Base-by-base conservation (phyloP, 2,113 vertebrate species). In the Labeo catla region DNA sequence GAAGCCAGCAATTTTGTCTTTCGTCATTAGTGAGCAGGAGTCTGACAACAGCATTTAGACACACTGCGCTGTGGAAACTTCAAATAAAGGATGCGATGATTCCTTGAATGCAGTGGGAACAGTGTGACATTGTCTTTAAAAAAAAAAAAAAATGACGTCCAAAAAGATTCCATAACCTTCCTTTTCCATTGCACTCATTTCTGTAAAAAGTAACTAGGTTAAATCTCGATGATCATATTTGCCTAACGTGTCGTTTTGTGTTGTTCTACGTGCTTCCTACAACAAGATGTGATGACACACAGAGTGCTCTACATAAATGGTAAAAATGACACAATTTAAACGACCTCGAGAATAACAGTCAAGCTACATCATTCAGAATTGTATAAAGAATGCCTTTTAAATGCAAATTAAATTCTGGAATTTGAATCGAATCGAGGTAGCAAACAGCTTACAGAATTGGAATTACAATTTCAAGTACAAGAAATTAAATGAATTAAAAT, bases 141-240 rank as follows among this genome's bases (percentile, higher is more conserved):
- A 49, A 57, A 61, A 28, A 28, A 28, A 28, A 28, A 28, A 28
- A 28, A 28, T 21, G 39, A 47, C 10, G 8, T 59, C 59, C 7
- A 47, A 6, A 61, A 68, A 49, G 21, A 66, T 68, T 61, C 84
- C 63, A 47, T 68, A 78, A 80, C 68, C 52, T 47, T 81, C 10
- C 68, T 87, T 86, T 87, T 84, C 85, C 88, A 89, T 78, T 84
- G 54, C 77, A 50, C 66, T 54, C 4, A 15, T 66, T 52, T 59
- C 61, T 57, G 34, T 81, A 57, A 34, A 82, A 50, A 23, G 73
- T 57, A 84, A 81, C 59, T 61, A 47, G 66, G 86, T 72, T 52
- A 45, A 83, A 77, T 72, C 39, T 36, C 21, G 23, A 76, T 36
- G 84, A 36, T 86, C 66, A 79, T 36, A 83, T 66, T 76, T 84